Evolutionary conservation across 2,113 vertebrate genomes (phyloP), one percentile per base, ranked within the genome.

Genomic region (Cyanoderma ruficeps): DNA sequence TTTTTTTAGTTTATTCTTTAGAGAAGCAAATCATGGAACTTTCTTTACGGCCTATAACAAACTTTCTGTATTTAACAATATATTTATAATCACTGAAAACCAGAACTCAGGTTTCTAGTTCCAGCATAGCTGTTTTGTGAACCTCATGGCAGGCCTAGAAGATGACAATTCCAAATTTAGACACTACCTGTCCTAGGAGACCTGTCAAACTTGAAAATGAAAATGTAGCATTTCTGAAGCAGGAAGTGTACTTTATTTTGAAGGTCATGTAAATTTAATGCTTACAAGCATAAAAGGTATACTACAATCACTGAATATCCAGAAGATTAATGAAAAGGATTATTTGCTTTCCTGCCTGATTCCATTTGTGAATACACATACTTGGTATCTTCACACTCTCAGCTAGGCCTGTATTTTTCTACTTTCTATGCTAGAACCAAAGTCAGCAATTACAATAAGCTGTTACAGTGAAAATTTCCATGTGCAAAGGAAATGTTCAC

Each of bases 11-110:
- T 27, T 84, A 19, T n/a, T 91, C 21, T 82, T 83, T 60, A 70
- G 56, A 81, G 41, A 71, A 90, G 31, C 9, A 81, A 83, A 81
- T 27, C 7, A 28, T 10, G 8, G 41, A 77, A 70, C 14, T 67
- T 86, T 37, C 42, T 75, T 49, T 60, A 23, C 11, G 64, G 27
- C 33, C 7, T 68, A 20, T 18, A 68, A 41, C 10, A 89, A 60
- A 41, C 6, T 35, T 53, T 1, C 4, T 30, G 2, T 64, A 25
- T 70, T 89, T 75, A 81, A 93, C 17, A 81, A 47, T 31, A 44
- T 12, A 41, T 78, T 78, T 82, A n/a, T 42, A 89, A 81, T 60
- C 87, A 64, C 68, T 78, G 72, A 64, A 81, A 94, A 53, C 7
- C 33, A 60, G 55, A 92, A 37, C 31, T 94, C 35, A 63, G 18